Conservation (phyloP, 1,140 invertebrate genomes). For the Lucilia cuprina region DNA sequence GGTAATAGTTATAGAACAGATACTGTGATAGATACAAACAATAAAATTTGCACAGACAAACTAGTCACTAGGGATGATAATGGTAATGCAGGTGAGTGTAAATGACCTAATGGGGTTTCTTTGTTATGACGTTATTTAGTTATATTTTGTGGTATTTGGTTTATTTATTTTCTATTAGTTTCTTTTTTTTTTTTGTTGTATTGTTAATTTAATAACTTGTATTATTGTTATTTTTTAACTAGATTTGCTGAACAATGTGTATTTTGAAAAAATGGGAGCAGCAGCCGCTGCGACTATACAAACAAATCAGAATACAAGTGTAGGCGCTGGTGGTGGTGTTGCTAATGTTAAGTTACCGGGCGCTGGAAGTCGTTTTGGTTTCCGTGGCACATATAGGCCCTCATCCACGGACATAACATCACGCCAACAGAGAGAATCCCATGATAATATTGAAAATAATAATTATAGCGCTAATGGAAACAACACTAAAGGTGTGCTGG, state of each 20-base stretch:
- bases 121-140: neutral
- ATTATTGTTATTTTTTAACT: neutral
- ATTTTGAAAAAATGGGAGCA: conserved; percentile 59
- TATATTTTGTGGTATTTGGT: neutral
- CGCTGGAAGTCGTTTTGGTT: conserved; percentile 56
- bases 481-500: conserved; percentile 40
- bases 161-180: conserved; percentile 10
- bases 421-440: conserved; percentile 41
- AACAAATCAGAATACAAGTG: conserved; percentile 22
- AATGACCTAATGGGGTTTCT: neutral
- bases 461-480: conserved; percentile 26
- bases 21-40: conserved; percentile 23
- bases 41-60: neutral
- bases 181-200: no score
- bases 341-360: conserved; percentile 37
- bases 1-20: conserved; percentile 39
- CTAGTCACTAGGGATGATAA: conserved; percentile 49
- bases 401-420: conserved; percentile 48
- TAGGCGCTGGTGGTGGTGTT: no score
- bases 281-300: conserved; percentile 39
- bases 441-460: conserved; percentile 44
- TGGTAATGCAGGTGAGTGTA: conserved; percentile 57
- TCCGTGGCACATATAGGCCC: conserved; percentile 54
- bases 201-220: neutral
- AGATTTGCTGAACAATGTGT: conserved; percentile 43